Base-by-base conservation (phyloP, 2,797 vertebrate species). In the Platalea minor region DNA sequence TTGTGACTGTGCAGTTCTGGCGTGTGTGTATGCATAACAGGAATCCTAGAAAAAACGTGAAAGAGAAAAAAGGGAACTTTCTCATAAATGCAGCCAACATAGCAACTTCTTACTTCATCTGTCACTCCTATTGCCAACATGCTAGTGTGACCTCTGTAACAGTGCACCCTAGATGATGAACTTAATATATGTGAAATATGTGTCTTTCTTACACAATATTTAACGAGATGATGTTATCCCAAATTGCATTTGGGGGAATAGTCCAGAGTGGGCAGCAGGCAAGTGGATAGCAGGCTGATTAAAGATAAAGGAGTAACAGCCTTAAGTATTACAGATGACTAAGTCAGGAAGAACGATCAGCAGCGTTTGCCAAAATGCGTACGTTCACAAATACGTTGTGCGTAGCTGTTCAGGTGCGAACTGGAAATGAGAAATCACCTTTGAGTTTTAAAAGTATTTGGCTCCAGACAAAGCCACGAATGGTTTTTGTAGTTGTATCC, bases 391-490 rank as follows among this genome's bases (percentile, higher is more conserved):
- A 46, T 19, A 51, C 1, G 8, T 65, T 65, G 29, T 14, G 8
- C 8, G 2, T 26, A 48, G 45, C 31, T 74, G 15, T 24, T 91
- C 33, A 56, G 54, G 33, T 69, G 25, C 57, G 74, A 87, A 63
- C n/a, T 85, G 77, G 67, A 94, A 94, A 70, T 20, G 10, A 80
- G 88, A 85, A 87, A 63, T 51, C 54, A 33, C 35, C 41, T 59
- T 31, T 26, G 43, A 73, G 26, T 82, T 95, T 91, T 78, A n/a
- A 33, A 84, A 72, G 18, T 25, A 35, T 63, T 24, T 93, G 16
- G 17, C 39, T 93, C 17, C 65, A 48, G 67, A 54, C 39, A 85
- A 86, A 63, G 21, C 14, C 43, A 21, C 25, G 2, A 29, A 63
- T 15, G 5, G 7, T 79, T 76, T 78, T 56, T 82, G 43, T 59